A percentile compares a stretch with the other conserved stretches of the same genome.
Conservation (phyloP, 2,797 vertebrate species). For the Rhinatrema bivittatum region DNA sequence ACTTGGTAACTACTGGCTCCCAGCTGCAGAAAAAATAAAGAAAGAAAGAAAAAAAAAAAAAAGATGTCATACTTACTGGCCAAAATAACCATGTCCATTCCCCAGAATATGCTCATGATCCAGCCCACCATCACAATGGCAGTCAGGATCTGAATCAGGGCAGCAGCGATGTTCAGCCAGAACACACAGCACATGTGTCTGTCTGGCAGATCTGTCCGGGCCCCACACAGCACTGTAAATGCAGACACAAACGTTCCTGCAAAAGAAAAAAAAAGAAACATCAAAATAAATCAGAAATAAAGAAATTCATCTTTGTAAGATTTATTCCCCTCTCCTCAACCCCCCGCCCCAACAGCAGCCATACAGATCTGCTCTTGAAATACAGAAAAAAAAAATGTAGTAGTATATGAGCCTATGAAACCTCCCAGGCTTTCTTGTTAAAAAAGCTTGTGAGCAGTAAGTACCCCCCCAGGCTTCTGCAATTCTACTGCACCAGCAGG, state of each 20-base stretch:
- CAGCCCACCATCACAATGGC: constrained; percentile 96
- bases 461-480: no score
- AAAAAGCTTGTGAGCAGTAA: no score
- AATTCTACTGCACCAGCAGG: no score
- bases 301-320: neutral
- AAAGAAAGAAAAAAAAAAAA: neutral
- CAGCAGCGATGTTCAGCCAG: constrained; percentile 92
- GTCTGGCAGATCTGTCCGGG: constrained; percentile 83
- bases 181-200: constrained; percentile 90
- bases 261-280: constrained; percentile 17
- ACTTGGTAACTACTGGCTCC: no score
- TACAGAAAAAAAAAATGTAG: no score
- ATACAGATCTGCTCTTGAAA: no score
- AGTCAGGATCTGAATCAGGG: constrained; percentile 90
- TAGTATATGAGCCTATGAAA: no score
- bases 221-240: constrained; percentile 89
- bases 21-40: no score
- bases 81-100: constrained; percentile 98
- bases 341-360: no score
- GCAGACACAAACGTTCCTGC: constrained; percentile 90
- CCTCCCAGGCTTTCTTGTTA: no score
- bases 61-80: constrained; percentile 74
- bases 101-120: constrained; percentile 99
- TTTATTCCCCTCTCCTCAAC: neutral
- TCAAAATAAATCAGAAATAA: constrained; percentile 1